Conservation (phyloP, 2,888 invertebrate species). For the Nebria salina region DNA sequence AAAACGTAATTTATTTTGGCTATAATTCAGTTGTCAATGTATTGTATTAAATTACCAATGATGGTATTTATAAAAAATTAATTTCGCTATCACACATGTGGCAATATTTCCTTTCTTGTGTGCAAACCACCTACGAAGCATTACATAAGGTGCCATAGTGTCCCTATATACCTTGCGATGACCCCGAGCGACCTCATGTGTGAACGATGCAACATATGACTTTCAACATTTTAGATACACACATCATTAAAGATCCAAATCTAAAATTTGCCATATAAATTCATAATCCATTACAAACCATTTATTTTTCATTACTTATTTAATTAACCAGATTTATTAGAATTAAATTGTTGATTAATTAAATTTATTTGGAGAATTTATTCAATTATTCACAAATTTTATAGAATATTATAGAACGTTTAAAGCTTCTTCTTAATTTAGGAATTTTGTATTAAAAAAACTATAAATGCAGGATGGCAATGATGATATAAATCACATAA, state of each 20-base stretch:
- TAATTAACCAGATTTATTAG: not conserved
- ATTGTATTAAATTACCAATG: not conserved
- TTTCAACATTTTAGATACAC: not conserved
- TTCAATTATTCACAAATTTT: too few relatives aligned
- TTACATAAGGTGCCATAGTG: not conserved
- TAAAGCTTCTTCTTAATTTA: too few relatives aligned
- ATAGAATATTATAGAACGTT: too few relatives aligned
- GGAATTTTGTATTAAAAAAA: too few relatives aligned
- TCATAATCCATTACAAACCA: not conserved
- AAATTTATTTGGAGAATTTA: too few relatives aligned
- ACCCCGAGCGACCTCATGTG: not conserved
- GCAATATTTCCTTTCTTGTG: not conserved
- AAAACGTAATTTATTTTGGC: not conserved
- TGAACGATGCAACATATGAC: not conserved
- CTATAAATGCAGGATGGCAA: too few relatives aligned
- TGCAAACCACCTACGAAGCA: not conserved
- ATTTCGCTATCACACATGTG: not conserved
- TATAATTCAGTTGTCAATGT: not conserved
- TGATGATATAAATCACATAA: too few relatives aligned
- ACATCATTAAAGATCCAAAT: not conserved
- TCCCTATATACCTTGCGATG: conserved; percentile 1
- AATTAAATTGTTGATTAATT: not conserved
- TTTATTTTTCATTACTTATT: too few relatives aligned
- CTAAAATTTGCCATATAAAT: not conserved
- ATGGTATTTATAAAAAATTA: not conserved